Base-by-base conservation (phyloP, 35 echinoderm and acorn worm genomes). In the Strongylocentrotus purpuratus region DNA sequence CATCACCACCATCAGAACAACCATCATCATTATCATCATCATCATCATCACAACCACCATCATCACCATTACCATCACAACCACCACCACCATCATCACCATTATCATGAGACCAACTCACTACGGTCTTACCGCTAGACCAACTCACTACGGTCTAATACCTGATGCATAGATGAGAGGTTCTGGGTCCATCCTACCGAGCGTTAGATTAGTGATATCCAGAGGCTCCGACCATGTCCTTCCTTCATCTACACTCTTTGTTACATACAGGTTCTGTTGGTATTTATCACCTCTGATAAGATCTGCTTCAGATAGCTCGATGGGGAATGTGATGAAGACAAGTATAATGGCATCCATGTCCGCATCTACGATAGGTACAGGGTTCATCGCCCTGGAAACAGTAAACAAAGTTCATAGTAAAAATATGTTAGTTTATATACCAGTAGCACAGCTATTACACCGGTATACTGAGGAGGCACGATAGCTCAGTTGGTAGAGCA, bases 91-190 rank as follows among this genome's bases (percentile, higher is more conserved):
- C 0, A 70, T 22, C 0, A 28, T 22, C 61, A 70, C 5, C 61
- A 70, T 70, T 18, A 70, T 20, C 61, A 70, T 28, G 47, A 48
- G 9, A 9, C 9, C 9, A 9, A 48, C n/a, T n/a, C n/a, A n/a
- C n/a, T n/a, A n/a, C n/a, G n/a, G n/a, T n/a, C n/a, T n/a, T n/a
- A n/a, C n/a, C n/a, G n/a, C n/a, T n/a, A n/a, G n/a, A n/a, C n/a
- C n/a, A n/a, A n/a, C n/a, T n/a, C n/a, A n/a, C n/a, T n/a, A n/a
- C n/a, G 47, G 47, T 9, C 92, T 55, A n/a, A n/a, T 93, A 97
- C 97, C 97, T 95, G 97, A 94, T 92, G 97, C 95, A 96, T 96
- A 97, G 52, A 97, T n/a, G n/a, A n/a, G n/a, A n/a, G n/a, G n/a
- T n/a, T n/a, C n/a, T n/a, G n/a, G n/a, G n/a, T n/a, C n/a, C 71